Base-by-base conservation (phyloP, 2,113 vertebrate species). In the Sisor rabdophorus region DNA sequence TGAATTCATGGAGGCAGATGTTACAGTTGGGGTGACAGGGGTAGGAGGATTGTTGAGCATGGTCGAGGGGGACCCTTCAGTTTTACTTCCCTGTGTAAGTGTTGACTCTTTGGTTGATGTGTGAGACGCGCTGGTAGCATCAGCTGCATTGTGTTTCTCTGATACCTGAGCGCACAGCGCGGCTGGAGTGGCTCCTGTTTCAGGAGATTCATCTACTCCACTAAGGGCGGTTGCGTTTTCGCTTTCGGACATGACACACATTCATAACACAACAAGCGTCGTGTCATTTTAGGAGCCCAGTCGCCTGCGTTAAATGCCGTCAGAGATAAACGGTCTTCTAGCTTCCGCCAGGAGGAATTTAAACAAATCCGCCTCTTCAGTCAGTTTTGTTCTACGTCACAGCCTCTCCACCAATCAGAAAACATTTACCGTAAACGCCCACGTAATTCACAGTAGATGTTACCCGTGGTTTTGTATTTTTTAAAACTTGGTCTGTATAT, bases 1-100 rank as follows among this genome's bases (percentile, higher is more conserved):
- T 26, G 75, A n/a, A 55, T 36, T 12, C 76, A 74, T 47, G 58
- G 67, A 72, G 26, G 53, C 52, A 32, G 71, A 22, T 63, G 80
- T 28, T 22, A 40, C 22, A 48, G 17, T 52, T 20, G 71, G 32
- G 32, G 16, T 74, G 10, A 47, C 11, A 26, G 55, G 50, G 17
- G 9, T 26, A 48, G 48, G 30, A 26, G 55, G 50, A 22, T 64
- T 65, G 52, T 19, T 17, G 8, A 53, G 55, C 67, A 65, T 76
- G 26, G 11, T 63, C 11, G 58, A 67, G 44, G 26, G 40, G 0
- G 67, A 24, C 26, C 16, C 9, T 70, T 64, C 64, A 44, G 28
- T 11, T 32, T 73, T 78, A 26, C 20, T 78, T 73, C 73, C 69
- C 6, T 32, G 13, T 72, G 32, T 13, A 30, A 13, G 32, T 28